Conservation (phyloP, 1,140 invertebrate species). For the Dreissena rostriformis region DNA sequence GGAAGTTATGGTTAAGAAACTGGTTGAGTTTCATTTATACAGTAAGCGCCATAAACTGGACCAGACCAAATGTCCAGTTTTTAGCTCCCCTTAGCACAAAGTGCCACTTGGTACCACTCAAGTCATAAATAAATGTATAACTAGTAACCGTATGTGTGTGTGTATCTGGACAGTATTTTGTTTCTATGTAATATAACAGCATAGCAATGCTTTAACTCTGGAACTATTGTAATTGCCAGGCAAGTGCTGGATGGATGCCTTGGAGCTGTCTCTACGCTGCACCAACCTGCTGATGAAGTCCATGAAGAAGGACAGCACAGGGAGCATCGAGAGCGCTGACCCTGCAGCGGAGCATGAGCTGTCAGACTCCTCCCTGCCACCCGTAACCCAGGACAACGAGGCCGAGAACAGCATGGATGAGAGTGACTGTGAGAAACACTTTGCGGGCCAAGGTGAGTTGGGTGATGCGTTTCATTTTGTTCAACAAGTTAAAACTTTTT, state of each 20-base stretch:
- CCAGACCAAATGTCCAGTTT: too few species aligned
- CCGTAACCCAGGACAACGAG: conserved; percentile 50
- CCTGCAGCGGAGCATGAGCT: conserved; percentile 55
- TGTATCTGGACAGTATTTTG: too few species aligned
- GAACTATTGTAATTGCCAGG: conserved; percentile 83
- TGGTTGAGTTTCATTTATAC: too few species aligned
- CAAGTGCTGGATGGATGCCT: conserved; percentile 97
- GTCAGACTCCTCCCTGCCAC: conserved; percentile 54
- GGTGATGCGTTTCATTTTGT: too few species aligned
- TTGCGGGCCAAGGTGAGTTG: conserved; percentile 70
- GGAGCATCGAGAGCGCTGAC: conserved; percentile 51
- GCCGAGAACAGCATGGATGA: conserved; percentile 80
- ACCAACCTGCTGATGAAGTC: conserved; percentile 88
- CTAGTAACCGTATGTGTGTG: too few species aligned
- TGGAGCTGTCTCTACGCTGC: conserved; percentile 94
- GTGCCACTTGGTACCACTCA: too few species aligned
- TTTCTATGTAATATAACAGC: too few species aligned
- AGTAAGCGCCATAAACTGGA: too few species aligned
- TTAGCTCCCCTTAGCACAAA: too few species aligned
- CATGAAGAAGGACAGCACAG: conserved; percentile 79
- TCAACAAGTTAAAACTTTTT: too few species aligned
- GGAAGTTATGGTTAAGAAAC: too few species aligned
- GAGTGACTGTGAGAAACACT: conserved; percentile 80
- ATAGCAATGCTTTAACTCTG: not conserved
- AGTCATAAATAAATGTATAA: too few species aligned